Conservation (phyloP, 2,113 vertebrate genomes). For the Antechinus stuartii region DNA sequence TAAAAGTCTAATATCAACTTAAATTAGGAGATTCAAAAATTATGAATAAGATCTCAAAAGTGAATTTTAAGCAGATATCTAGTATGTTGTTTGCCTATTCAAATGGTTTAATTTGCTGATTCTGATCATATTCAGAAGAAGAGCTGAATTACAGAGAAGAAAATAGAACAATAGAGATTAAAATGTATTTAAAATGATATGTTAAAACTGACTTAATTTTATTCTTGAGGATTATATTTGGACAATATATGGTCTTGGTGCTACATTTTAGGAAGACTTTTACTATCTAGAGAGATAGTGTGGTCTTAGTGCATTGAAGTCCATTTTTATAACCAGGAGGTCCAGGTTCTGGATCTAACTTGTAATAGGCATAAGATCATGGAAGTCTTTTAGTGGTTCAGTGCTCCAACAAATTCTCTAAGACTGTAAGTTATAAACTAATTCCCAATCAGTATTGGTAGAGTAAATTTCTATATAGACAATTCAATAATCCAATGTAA, state of each 20-base stretch:
- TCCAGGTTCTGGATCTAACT: background rate
- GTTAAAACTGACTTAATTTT: background rate
- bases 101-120: conserved; percentile 28
- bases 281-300: background rate
- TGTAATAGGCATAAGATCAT: background rate
- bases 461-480: background rate
- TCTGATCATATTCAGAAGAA: conserved; percentile 6
- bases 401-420: background rate
- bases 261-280: background rate
- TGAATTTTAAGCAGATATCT: background rate
- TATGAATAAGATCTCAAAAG: conserved; percentile 10
- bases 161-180: conserved; percentile 46
- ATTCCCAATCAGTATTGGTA: background rate
- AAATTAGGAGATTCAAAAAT: conserved; percentile 44
- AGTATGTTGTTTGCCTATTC: background rate
- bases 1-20: background rate
- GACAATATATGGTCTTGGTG: background rate
- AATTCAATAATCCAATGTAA: background rate
- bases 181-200: conserved; percentile 46
- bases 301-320: background rate
- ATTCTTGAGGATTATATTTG: background rate
- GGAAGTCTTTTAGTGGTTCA: background rate
- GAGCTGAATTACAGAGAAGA: conserved; percentile 24
- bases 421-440: background rate
- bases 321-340: background rate